Conservation (phyloP, 2,113 vertebrate genomes). For the Charina bottae region DNA sequence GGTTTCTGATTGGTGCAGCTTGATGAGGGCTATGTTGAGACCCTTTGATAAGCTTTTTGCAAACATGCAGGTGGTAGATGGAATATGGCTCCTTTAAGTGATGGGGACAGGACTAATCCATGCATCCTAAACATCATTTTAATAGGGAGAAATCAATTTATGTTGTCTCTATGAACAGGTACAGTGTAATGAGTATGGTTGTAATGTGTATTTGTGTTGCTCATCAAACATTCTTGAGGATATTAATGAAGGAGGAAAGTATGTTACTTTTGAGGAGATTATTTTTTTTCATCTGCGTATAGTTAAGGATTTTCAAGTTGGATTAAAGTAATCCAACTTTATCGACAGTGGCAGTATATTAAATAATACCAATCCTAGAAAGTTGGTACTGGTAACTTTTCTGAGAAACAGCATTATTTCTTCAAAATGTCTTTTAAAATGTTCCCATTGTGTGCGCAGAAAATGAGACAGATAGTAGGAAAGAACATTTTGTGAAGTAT, state of each 20-base stretch:
- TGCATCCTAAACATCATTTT: neutral
- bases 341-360: neutral
- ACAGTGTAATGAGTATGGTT: neutral
- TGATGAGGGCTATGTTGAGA: neutral
- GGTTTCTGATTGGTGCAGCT: neutral
- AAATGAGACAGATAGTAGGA: neutral
- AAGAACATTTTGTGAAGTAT: neutral
- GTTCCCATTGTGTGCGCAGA: neutral
- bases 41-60: neutral
- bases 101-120: neutral
- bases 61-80: neutral
- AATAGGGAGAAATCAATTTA: neutral
- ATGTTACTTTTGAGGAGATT: neutral
- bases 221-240: neutral
- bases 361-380: neutral
- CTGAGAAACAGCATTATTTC: neutral
- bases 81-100: neutral
- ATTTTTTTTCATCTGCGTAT: neutral
- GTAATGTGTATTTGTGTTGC: neutral
- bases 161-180: neutral
- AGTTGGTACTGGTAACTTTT: rapidly evolving
- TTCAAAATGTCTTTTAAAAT: neutral
- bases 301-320: neutral
- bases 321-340: constrained; percentile 3
- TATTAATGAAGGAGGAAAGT: neutral